Evolutionary conservation across 1,140 invertebrate genomes (phyloP), one percentile per base, ranked within the genome.

Genomic region (Mizuhopecten yessoensis): DNA sequence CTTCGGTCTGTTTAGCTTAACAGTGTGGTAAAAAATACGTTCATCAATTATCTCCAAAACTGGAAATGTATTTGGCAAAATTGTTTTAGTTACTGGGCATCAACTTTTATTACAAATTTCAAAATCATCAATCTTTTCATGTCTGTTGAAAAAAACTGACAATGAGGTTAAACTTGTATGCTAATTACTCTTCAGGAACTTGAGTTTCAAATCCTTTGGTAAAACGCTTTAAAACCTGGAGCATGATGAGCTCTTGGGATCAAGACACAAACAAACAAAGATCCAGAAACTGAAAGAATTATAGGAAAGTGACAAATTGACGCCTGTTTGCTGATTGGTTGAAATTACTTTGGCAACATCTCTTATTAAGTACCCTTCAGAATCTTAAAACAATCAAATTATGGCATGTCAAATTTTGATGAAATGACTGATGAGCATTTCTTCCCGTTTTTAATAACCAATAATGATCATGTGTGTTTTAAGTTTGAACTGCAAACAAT

Each of bases 351-450:
- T 75, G 57, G 57, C 57, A 75, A 29, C 57, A n/a, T 75, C 29
- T n/a, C 57, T 75, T 75, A 75, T 75, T n/a, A 75, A 75, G 57
- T 75, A 17, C 29, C 57, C 57, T 75, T 75, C 57, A 75, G n/a
- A 23, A 75, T 75, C 57, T 75, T 75, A 75, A 75, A 75, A 75
- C 57, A n/a, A n/a, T n/a, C n/a, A 75, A 75, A 75, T 75, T 75
- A 29, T 29, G 5, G n/a, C n/a, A 29, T 75, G 57, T 75, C 57
- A 75, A 75, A n/a, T 75, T 75, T 75, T 75, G 29, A 75, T 75
- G 57, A 75, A 3, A 29, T 75, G 2, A 75, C 5, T n/a, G 57
- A 75, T 29, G 57, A 75, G 57, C 11, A 2, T 75, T 75, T 75
- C n/a, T 75, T 9, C 29, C 57, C 23, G 9, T 23, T 75, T 9